phyloP scores from a whole-genome alignment of 2,888 invertebrate species.

The Rhimphoctona megacephalus region DNA sequence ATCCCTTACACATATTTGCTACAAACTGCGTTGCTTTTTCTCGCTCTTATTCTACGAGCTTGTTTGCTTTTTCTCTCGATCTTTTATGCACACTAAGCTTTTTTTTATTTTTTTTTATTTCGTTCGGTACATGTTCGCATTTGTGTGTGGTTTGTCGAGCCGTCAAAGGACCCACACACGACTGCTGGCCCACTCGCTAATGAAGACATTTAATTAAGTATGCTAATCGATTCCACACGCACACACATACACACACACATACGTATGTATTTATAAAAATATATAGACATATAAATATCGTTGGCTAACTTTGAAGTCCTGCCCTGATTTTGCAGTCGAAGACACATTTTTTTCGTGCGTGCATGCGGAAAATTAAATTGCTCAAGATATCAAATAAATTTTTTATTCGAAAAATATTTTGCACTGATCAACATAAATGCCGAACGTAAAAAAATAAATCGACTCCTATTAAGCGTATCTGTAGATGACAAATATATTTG shows the following conservation, averaged over 20 bases:
- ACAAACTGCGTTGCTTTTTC: constrained; percentile 31
- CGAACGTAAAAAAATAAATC: neutral
- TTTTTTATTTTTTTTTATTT: constrained; percentile 1
- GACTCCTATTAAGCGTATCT: neutral
- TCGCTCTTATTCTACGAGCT: constrained; percentile 31
- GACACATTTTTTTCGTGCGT: neutral
- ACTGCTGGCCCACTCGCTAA: constrained; percentile 50
- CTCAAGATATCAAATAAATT: neutral
- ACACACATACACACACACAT: constrained; percentile 18
- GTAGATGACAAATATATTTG: neutral
- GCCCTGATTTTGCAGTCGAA: neutral
- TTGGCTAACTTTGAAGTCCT: constrained; percentile 1
- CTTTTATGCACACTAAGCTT: constrained; percentile 29
- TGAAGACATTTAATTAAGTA: constrained; percentile 67
- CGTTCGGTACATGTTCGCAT: constrained; percentile 15
- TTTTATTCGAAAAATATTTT: neutral
- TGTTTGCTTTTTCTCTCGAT: constrained; percentile 34
- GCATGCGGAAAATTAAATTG: neutral
- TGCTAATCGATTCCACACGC: constrained; percentile 62
- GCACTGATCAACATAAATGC: neutral
- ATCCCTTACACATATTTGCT: neutral
- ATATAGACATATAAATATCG: constrained; percentile 5
- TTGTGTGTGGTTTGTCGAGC: constrained; percentile 41
- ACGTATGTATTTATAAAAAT: neutral
- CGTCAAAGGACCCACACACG: constrained; percentile 54